Percentiles rank a stretch among this genome's conserved stretches.
phyloP scores from a whole-genome alignment of 1,140 invertebrate genomes.

The Aphidius ervi region DNA sequence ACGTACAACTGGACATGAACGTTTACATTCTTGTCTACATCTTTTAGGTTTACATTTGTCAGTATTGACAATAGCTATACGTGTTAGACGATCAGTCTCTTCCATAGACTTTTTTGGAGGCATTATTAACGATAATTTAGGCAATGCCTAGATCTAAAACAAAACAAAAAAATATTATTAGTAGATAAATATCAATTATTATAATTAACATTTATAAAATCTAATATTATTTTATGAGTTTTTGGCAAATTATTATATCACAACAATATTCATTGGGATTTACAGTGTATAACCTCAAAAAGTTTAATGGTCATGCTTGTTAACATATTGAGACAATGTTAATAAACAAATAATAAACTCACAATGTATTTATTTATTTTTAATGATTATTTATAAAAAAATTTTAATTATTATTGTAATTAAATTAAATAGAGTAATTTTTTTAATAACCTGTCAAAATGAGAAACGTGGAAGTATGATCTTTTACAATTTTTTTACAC shows the following conservation, averaged over 20 bases:
- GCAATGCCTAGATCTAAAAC: conserved; percentile 10
- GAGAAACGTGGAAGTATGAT: conserved; percentile 19
- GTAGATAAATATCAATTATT: not conserved
- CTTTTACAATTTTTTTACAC: conserved; percentile 1
- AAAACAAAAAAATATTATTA: not conserved
- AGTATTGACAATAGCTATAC: conserved; percentile 97
- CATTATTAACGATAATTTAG: conserved; percentile 52
- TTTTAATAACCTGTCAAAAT: conserved; percentile 23
- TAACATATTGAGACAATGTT: no score
- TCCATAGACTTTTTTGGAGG: conserved; percentile 72
- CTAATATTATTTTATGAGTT: not conserved
- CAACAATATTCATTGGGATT: no score
- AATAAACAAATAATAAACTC: conserved; percentile 4
- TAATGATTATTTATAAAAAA: not conserved
- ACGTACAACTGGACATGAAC: conserved; percentile 95
- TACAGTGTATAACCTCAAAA: no score
- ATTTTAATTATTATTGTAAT: not conserved
- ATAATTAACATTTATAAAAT: conserved; percentile 18
- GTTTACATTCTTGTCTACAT: conserved; percentile 98
- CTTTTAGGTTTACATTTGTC: conserved; percentile 99
- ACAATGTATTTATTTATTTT: conserved; percentile 18
- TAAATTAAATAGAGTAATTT: conserved; percentile 1
- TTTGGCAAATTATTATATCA: no score
- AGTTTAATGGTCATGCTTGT: no score
- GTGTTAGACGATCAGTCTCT: conserved; percentile 85